phyloP scores from a whole-genome alignment of 2,113 vertebrate species.

The Tautogolabrus adspersus region DNA sequence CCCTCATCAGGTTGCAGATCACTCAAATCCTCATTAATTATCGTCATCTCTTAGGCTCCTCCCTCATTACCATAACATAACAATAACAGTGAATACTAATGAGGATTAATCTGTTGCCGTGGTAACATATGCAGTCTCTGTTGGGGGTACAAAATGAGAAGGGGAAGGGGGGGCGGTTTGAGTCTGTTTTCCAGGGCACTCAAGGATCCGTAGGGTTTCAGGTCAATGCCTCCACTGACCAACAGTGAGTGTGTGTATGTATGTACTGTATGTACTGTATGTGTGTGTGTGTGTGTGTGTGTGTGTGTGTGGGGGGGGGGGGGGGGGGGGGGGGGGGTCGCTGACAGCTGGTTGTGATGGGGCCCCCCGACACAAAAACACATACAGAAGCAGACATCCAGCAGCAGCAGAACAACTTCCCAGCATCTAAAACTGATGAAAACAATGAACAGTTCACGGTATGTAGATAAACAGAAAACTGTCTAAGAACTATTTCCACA shows the following conservation, averaged over 20 bases:
- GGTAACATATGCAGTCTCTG: slow-evolving; percentile 42
- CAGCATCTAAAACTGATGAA: too few relatives aligned
- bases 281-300: slow-evolving; percentile 5
- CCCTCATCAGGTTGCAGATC: slow-evolving; percentile 19
- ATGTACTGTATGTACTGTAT: too few relatives aligned
- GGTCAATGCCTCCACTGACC: slow-evolving; percentile 26
- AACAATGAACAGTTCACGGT: too few relatives aligned
- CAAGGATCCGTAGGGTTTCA: not conserved
- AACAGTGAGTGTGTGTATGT: not conserved
- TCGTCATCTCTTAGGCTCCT: slow-evolving; percentile 15
- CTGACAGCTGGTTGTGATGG: not conserved
- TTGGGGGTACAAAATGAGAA: slow-evolving; percentile 16
- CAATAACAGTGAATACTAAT: slow-evolving; percentile 34
- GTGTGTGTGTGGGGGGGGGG: slow-evolving; percentile 1
- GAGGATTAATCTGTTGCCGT: slow-evolving; percentile 47
- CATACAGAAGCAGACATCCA: not conserved
- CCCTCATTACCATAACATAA: slow-evolving; percentile 21
- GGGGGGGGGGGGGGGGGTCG: not conserved
- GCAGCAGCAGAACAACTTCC: not conserved
- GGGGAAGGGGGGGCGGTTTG: not conserved
- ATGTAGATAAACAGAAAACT: not conserved
- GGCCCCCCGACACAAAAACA: not conserved
- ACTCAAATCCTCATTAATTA: slow-evolving; percentile 17
- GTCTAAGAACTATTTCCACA: not conserved
- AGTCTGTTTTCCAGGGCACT: not conserved